These are phyloP conservation scores for Pelmatolapia mariae DNA, from an alignment of 2,113 vertebrate genomes.

Conservation along the genomic window DNA sequence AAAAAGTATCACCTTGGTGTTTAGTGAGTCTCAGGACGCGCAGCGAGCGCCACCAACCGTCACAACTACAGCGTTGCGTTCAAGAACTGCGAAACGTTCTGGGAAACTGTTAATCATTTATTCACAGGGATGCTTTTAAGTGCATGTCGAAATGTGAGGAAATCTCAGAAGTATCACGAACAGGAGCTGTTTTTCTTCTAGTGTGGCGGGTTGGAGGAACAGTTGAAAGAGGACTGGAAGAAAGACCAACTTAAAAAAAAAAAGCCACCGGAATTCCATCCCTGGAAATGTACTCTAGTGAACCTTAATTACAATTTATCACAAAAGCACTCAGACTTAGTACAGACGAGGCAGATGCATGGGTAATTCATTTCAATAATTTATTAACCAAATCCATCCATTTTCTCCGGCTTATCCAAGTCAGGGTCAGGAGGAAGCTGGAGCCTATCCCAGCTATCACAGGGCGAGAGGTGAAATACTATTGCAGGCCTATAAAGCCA, in stretches of 20 bases:
- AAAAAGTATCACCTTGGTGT: not conserved
- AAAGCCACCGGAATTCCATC: not conserved
- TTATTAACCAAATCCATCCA: not conserved
- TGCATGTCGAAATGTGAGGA: not conserved
- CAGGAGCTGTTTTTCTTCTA: not conserved
- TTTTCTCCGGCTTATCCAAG: not conserved
- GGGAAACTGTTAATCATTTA: not conserved
- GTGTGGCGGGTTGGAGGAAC: not conserved
- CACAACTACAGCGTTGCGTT: not conserved
- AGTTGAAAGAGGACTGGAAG: not conserved
- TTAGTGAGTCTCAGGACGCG: not conserved
- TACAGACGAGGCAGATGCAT: not conserved
- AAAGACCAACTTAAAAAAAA: not conserved
- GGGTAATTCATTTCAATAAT: not conserved
- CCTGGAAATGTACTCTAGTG: not conserved
- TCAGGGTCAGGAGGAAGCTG: not conserved
- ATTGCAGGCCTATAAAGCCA: not conserved
- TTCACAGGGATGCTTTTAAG: not conserved
- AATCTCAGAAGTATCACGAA: not conserved
- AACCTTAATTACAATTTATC: not conserved
- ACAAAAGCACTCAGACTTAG: not conserved
- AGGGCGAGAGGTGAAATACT: not conserved
- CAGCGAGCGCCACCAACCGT: constrained; percentile 27
- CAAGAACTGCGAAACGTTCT: not conserved
- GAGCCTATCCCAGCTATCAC: not conserved